Conservation (phyloP, 1,140 invertebrate species). For the Lucilia sericata region DNA sequence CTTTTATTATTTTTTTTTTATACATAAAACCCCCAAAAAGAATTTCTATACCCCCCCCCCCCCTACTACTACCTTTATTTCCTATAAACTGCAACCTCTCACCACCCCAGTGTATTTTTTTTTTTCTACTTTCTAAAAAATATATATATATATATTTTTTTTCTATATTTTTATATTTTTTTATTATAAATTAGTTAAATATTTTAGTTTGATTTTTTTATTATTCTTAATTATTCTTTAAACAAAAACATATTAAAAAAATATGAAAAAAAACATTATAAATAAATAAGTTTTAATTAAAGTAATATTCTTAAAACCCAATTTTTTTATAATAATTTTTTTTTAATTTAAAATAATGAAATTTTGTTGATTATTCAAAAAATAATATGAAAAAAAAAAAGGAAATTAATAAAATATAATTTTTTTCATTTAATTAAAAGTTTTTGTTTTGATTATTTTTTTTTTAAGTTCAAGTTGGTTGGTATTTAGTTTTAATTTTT, state of each 20-base stretch:
- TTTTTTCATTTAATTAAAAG: background rate
- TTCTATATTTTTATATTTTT: constrained; percentile 34
- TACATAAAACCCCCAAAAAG: background rate
- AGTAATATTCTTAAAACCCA: background rate
- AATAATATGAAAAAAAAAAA: background rate
- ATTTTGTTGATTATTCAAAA: constrained; percentile 43
- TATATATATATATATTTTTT: background rate
- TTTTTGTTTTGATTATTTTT: constrained; percentile 27
- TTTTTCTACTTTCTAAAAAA: background rate
- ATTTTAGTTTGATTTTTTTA: constrained; percentile 44
- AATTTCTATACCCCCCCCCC: background rate
- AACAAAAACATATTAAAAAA: constrained; percentile 26
- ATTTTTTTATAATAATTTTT: constrained; percentile 17
- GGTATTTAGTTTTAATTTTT: constrained; percentile 15
- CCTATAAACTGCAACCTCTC: background rate
- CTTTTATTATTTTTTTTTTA: constrained; percentile 31
- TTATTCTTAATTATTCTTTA: constrained; percentile 34
- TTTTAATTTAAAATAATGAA: constrained; percentile 38
- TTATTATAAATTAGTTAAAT: constrained; percentile 44
- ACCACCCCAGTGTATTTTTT: background rate
- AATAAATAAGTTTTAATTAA: constrained; percentile 31
- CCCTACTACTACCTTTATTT: too few species aligned
- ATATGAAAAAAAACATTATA: background rate
- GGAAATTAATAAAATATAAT: constrained; percentile 32
- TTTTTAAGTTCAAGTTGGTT: background rate